These are phyloP conservation scores for Thera britannica DNA, from an alignment of 2,888 invertebrate species.

Conservation along the genomic window DNA sequence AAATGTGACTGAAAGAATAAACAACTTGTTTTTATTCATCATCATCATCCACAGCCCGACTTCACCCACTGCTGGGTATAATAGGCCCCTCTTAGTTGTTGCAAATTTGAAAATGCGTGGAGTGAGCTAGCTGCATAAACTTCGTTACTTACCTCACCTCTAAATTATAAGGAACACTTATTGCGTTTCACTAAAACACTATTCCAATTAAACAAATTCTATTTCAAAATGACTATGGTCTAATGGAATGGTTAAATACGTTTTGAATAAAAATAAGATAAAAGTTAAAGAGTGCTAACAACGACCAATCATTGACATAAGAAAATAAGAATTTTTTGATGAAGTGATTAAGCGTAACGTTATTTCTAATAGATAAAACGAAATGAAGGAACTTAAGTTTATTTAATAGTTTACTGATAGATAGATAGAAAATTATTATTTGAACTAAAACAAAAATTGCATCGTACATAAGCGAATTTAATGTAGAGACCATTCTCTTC, in stretches of 20 bases:
- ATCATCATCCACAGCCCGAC: too few relatives aligned
- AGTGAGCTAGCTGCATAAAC: conserved; percentile 20
- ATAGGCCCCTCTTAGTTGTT: too few relatives aligned
- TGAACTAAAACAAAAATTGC: too few relatives aligned
- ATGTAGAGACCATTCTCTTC: too few relatives aligned
- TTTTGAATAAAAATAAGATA: conserved; percentile 17
- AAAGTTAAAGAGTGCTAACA: conserved; percentile 13
- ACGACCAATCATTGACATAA: neutral
- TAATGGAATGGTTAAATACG: conserved; percentile 35
- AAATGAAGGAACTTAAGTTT: too few relatives aligned
- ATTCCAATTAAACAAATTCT: conserved; percentile 44
- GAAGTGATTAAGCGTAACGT: neutral
- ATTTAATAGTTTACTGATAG: too few relatives aligned
- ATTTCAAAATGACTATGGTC: conserved; percentile 42
- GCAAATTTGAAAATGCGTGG: neutral
- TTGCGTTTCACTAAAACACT: conserved; percentile 50
- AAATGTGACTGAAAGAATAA: too few relatives aligned
- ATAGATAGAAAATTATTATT: too few relatives aligned
- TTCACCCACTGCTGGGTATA: too few relatives aligned
- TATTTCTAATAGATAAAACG: neutral
- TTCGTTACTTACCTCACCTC: conserved; percentile 11
- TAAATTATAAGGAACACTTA: conserved; percentile 49
- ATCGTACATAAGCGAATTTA: too few relatives aligned
- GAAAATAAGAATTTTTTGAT: neutral
- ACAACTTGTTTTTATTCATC: too few relatives aligned